Evolutionary conservation across 2,888 invertebrate species (phyloP).

Genomic region (Eustalomyia histrio): DNA sequence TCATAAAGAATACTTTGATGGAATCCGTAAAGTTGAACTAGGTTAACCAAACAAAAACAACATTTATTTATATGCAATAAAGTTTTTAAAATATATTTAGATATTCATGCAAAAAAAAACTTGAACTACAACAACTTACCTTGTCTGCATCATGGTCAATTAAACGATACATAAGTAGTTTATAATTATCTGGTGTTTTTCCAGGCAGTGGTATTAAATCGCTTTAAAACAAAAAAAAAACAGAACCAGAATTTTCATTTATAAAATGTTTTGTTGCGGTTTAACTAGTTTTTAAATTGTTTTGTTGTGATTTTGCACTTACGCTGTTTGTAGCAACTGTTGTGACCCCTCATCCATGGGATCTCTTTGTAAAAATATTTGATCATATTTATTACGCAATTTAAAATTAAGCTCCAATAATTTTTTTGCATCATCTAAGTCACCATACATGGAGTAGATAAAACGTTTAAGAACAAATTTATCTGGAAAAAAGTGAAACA

Average conservation of each 20-base stretch:
- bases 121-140: slow-evolving; percentile 68
- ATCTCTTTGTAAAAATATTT: slow-evolving; percentile 81
- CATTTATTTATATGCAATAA: background rate
- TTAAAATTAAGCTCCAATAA: slow-evolving; percentile 79
- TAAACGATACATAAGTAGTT: slow-evolving; percentile 84
- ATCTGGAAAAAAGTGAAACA: slow-evolving; percentile 67
- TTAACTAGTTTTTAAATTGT: slow-evolving; percentile 1
- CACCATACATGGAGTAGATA: slow-evolving; percentile 74
- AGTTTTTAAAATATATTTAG: background rate
- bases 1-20: slow-evolving; percentile 86
- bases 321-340: slow-evolving; percentile 76
- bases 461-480: slow-evolving; percentile 74
- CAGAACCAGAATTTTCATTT: slow-evolving; percentile 16
- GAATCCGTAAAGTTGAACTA: slow-evolving; percentile 84
- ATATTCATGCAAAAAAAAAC: background rate
- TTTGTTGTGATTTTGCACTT: slow-evolving; percentile 66
- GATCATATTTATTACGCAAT: slow-evolving; percentile 80
- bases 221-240: slow-evolving; percentile 80
- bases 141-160: slow-evolving; percentile 83
- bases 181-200: slow-evolving; percentile 84
- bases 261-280: background rate
- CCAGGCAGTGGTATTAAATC: slow-evolving; percentile 85
- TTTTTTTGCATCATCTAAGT: slow-evolving; percentile 74
- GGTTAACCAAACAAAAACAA: background rate
- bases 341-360: slow-evolving; percentile 77